Conservation (phyloP, 64 coral and sea anemone genomes). For the Cladopsammia gracilis region DNA sequence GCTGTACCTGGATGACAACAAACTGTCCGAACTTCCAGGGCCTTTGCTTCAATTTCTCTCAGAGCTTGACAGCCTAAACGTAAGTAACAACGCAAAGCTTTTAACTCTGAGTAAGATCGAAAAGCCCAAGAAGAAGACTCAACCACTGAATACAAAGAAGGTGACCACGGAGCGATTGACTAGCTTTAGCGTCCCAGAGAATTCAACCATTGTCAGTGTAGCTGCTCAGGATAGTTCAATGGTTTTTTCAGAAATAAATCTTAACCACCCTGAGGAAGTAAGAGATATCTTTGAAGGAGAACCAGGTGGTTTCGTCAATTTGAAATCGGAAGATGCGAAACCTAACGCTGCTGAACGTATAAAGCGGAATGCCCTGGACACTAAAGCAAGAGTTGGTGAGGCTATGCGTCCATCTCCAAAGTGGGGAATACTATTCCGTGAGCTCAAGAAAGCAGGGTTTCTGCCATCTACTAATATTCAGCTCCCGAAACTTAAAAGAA, state of each 20-base stretch:
- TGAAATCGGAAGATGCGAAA: conserved; percentile 60
- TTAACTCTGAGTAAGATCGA: conserved; percentile 14
- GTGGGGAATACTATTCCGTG: conserved; percentile 70
- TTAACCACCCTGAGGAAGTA: conserved; percentile 11
- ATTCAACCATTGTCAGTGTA: background rate
- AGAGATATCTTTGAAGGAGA: conserved; percentile 70
- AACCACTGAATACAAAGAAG: background rate
- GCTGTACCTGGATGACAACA: conserved; percentile 87
- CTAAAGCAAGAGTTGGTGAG: conserved; percentile 7
- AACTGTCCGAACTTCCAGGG: conserved; percentile 56
- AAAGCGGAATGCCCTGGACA: conserved; percentile 32
- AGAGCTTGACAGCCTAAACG: conserved; percentile 59
- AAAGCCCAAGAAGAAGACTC: conserved; percentile 28
- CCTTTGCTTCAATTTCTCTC: conserved; percentile 48
- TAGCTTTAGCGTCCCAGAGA: background rate
- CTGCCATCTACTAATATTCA: conserved; percentile 59
- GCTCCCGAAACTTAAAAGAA: conserved; percentile 31
- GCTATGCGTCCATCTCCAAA: conserved; percentile 73
- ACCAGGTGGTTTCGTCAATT: background rate
- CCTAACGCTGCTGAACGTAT: conserved; percentile 11
- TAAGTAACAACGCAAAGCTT: conserved; percentile 69
- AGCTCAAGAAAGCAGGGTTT: conserved; percentile 83
- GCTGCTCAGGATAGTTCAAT: conserved; percentile 52
- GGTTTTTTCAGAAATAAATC: conserved; percentile 84
- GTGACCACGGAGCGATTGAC: background rate